Percentiles rank a stretch among this genome's conserved stretches.
phyloP scores from a whole-genome alignment of 2,113 vertebrate species.

The Xiphophorus maculatus region DNA sequence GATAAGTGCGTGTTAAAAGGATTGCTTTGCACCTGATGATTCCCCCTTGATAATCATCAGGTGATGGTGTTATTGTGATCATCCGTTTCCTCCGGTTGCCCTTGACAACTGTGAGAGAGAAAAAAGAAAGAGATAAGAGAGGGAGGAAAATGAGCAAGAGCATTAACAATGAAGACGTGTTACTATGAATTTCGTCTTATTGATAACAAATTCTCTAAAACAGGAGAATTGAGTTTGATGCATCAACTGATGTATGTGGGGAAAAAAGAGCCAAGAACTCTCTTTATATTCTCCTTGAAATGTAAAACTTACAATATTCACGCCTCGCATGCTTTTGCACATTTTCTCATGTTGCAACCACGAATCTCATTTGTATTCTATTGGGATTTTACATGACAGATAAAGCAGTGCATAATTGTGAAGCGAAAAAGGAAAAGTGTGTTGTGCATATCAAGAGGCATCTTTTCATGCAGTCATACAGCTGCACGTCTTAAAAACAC shows the following conservation, averaged over 20 bases:
- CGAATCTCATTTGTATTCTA: background rate
- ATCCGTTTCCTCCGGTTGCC: constrained; percentile 56
- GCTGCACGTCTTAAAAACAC: background rate
- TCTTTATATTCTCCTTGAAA: background rate
- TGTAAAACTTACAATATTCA: background rate
- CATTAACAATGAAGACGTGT: background rate
- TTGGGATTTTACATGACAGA: background rate
- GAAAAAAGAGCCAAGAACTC: no score
- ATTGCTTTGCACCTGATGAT: constrained; percentile 45
- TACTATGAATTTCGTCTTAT: background rate
- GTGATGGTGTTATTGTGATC: constrained; percentile 48
- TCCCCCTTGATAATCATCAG: constrained; percentile 34
- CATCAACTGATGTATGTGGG: no score
- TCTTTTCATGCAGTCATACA: no score
- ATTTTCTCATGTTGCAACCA: background rate
- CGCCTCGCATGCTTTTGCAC: background rate
- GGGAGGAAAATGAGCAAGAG: constrained; percentile 12
- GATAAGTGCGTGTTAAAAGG: constrained; percentile 1
- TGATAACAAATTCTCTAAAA: background rate
- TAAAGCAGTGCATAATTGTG: background rate
- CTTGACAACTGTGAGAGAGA: constrained; percentile 53
- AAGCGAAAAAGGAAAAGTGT: background rate
- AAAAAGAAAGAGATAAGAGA: constrained; percentile 10
- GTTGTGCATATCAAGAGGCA: background rate
- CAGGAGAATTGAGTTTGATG: background rate